Conservation (phyloP, 92 coral and sea anemone genomes). For the Ricordea florida region DNA sequence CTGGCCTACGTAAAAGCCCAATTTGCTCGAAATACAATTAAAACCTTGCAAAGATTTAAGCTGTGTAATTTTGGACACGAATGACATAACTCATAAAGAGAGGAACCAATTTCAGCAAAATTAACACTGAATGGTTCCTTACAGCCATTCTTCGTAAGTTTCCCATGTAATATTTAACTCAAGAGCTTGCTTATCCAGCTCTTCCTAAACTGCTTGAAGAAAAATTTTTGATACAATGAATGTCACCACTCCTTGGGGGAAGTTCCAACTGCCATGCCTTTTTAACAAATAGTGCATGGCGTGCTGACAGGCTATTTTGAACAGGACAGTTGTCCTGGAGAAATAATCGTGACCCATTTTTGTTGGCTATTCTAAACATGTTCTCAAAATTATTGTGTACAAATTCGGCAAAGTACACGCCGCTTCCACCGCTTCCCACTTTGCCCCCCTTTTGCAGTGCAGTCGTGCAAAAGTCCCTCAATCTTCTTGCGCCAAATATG, state of each 20-base stretch:
- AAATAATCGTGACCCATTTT: background rate
- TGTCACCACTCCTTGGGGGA: no score
- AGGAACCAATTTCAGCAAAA: background rate
- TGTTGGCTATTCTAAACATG: background rate
- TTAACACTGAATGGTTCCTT: conserved; percentile 3
- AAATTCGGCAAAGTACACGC: conserved; percentile 17
- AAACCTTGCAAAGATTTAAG: background rate
- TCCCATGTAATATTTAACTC: no score
- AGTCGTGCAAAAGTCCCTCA: conserved; percentile 16
- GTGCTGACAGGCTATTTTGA: no score
- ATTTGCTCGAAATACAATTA: background rate
- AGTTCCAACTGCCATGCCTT: no score
- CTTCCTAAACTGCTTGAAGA: no score
- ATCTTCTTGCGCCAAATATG: conserved; percentile 15
- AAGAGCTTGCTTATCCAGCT: no score
- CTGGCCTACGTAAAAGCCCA: background rate
- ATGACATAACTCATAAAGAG: background rate
- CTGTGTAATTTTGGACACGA: background rate
- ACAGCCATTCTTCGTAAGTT: no score
- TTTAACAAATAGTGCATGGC: no score
- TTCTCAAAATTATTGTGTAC: background rate
- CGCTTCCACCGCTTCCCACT: conserved; percentile 5
- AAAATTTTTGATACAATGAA: no score
- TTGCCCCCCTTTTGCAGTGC: background rate
- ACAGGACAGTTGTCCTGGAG: no score